phyloP scores from a whole-genome alignment of 92 coral and sea anemone genomes.

The Chrysogorgia sp. region DNA sequence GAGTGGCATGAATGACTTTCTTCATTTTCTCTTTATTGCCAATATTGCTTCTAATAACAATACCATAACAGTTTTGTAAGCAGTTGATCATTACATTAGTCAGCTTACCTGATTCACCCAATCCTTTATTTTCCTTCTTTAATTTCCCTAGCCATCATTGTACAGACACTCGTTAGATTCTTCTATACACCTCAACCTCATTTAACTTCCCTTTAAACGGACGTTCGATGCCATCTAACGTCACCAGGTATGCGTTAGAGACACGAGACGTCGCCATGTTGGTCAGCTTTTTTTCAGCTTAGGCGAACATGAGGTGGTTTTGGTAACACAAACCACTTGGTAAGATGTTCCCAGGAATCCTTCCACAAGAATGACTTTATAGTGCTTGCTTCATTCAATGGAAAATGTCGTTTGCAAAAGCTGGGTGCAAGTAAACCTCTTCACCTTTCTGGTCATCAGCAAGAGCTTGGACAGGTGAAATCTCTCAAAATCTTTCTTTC shows the following conservation, averaged over 20 bases:
- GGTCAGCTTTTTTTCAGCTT: no score
- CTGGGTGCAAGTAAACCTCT: not conserved
- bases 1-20: no score
- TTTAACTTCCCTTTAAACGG: not conserved
- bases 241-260: not conserved
- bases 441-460: not conserved
- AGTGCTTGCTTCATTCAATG: constrained; percentile 13
- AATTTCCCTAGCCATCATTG: no score
- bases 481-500: not conserved
- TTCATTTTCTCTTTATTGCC: no score
- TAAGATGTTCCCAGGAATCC: not conserved
- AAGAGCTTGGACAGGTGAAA: not conserved
- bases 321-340: not conserved
- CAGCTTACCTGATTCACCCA: no score
- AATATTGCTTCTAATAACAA: no score
- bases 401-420: not conserved
- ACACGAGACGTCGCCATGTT: not conserved
- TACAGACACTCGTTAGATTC: not conserved
- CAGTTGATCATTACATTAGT: no score
- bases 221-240: not conserved
- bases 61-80: no score
- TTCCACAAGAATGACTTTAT: constrained; percentile 12
- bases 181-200: not conserved
- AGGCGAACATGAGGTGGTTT: no score
- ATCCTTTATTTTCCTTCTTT: no score